Conservation (phyloP, 2,888 invertebrate genomes). For the Aphodius granarius region DNA sequence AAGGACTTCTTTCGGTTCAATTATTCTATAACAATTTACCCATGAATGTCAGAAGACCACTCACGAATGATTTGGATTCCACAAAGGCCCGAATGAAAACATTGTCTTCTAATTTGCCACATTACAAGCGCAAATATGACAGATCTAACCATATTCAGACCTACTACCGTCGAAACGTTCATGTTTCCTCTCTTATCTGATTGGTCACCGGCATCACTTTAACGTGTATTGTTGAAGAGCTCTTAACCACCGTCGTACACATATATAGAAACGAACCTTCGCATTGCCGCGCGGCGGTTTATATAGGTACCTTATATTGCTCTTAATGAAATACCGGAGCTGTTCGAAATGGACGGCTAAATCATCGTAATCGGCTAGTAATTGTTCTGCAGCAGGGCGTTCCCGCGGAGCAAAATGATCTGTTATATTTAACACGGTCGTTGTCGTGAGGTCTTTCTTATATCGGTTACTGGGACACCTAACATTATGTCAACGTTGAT, state of each 20-base stretch:
- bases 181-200: too few species aligned
- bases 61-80: too few species aligned
- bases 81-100: too few species aligned
- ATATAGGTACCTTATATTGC: neutral
- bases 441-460: slow-evolving; percentile 3
- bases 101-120: too few species aligned
- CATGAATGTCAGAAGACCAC: too few species aligned
- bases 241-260: neutral
- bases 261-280: neutral
- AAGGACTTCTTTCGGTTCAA: too few species aligned
- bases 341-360: slow-evolving; percentile 1
- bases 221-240: neutral
- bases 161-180: too few species aligned
- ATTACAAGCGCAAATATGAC: too few species aligned
- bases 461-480: slow-evolving; percentile 22
- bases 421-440: slow-evolving; percentile 20
- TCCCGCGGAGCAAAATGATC: slow-evolving; percentile 14
- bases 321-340: slow-evolving; percentile 3
- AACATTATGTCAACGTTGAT: slow-evolving; percentile 23
- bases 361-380: slow-evolving; percentile 13
- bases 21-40: too few species aligned
- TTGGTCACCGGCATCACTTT: too few species aligned
- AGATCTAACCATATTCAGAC: too few species aligned
- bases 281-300: neutral
- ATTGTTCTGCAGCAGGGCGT: slow-evolving; percentile 22